Conservation (phyloP, 2,113 vertebrate genomes). For the Bombycilla garrulus region DNA sequence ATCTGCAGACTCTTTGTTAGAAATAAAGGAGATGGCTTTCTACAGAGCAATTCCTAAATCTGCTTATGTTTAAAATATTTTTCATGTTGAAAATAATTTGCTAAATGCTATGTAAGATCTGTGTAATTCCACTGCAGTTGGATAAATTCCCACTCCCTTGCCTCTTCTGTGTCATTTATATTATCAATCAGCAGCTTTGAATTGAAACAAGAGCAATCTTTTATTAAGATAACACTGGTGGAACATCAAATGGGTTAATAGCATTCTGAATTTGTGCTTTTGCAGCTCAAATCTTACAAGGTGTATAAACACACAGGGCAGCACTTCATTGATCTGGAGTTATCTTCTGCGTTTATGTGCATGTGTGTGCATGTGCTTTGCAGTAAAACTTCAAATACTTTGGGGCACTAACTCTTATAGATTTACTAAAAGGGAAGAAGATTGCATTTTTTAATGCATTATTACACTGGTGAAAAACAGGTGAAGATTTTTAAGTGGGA, state of each 20-base stretch:
- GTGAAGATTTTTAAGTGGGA: not conserved
- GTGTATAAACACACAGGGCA: not conserved
- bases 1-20: not conserved
- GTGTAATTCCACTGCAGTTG: not conserved
- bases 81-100: not conserved
- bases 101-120: not conserved
- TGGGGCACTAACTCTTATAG: not conserved
- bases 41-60: not conserved
- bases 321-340: not conserved
- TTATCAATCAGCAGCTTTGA: constrained; percentile 2
- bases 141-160: not conserved
- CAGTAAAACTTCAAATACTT: not conserved
- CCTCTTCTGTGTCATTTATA: not conserved
- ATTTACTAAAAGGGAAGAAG: not conserved
- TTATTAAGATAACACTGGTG: not conserved
- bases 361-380: not conserved
- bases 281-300: not conserved
- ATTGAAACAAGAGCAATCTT: not conserved
- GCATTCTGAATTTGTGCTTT: constrained; percentile 3
- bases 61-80: constrained; percentile 21
- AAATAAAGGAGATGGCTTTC: constrained; percentile 22
- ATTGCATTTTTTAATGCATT: not conserved
- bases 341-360: not conserved
- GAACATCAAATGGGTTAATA: not conserved
- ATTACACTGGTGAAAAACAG: not conserved